Evolutionary conservation across 2,888 invertebrate species (phyloP), one percentile per base, ranked within the genome.

Genomic region (Cyaniris semiargus): DNA sequence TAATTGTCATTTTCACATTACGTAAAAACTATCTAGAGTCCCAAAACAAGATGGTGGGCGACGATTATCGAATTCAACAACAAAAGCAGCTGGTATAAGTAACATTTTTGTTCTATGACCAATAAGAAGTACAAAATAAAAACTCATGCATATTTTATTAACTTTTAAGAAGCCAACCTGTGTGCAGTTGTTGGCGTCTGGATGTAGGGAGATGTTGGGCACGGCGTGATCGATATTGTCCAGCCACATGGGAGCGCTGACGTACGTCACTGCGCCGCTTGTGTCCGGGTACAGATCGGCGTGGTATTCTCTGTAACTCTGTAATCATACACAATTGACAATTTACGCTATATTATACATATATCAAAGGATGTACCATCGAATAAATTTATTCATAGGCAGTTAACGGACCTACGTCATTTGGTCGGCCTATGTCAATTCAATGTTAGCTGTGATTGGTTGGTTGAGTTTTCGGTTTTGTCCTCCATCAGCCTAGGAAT

Each of bases 261-360:
- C 94, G 82, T 97, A 96, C 5, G 98, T 97, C 80, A 96, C 95
- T 75, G 95, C 96, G 72, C 98, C 97, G 56, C 95, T 94, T 0
- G 99, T 99, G 78, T 98, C 98, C 0, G 99, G 99, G 93, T 97
- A 99, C 79, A 99, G 92, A 89, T 99, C 99, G 3, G 97, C 96
- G 91, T 99, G 99, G 88, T 98, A 99, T 83, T 99, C 98, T 84
- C 98, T 95, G 90, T 98, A 98, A 74, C 97, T 97, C 97, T 98
- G 86, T 0, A 70, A 78, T 7, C 75, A 66, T 15, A 18, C 53
- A 53, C 5, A 53, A 53, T 48, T 13, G 18, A 53, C 5, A 53
- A 53, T 48, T 13, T 13, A 48, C 13, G 7, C 13, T 15, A 48
- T 48, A 7, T 13, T 48, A 34, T 34, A 34, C 7, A 34, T 34